Conservation (phyloP, 2,888 invertebrate species). For the Tromatobia lineatoria region DNA sequence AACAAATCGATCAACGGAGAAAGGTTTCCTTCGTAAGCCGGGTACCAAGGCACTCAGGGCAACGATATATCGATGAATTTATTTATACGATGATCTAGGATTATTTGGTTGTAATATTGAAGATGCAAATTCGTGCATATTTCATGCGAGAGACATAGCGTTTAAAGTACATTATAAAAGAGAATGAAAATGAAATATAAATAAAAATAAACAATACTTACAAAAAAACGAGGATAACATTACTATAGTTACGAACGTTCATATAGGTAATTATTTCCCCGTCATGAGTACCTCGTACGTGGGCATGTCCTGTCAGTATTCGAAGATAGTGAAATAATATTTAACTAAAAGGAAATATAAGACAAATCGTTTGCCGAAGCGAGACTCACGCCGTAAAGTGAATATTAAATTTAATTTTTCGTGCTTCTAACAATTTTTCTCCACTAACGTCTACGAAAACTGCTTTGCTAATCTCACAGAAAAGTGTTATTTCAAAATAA, state of each 20-base stretch:
- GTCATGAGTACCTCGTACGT: slow-evolving; percentile 69
- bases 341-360: slow-evolving; percentile 41
- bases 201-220: slow-evolving; percentile 49
- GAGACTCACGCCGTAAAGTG: slow-evolving; percentile 38
- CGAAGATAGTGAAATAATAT: slow-evolving; percentile 59
- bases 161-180: slow-evolving; percentile 65
- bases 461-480: too few species aligned
- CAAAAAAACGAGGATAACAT: slow-evolving; percentile 65
- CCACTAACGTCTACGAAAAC: too few species aligned
- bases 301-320: slow-evolving; percentile 71
- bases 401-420: too few species aligned
- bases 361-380: slow-evolving; percentile 30
- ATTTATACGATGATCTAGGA: slow-evolving; percentile 79
- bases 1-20: slow-evolving; percentile 58
- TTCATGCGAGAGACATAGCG: slow-evolving; percentile 66
- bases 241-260: slow-evolving; percentile 60
- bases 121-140: slow-evolving; percentile 67
- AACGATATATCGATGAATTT: slow-evolving; percentile 80
- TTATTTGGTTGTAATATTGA: slow-evolving; percentile 75
- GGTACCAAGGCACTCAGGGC: slow-evolving; percentile 83
- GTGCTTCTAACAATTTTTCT: too few species aligned
- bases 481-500: too few species aligned
- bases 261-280: slow-evolving; percentile 64
- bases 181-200: slow-evolving; percentile 53
- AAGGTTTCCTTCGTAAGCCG: slow-evolving; percentile 76